Base-by-base conservation (phyloP, 1,140 invertebrate species). In the Idris sp. region DNA sequence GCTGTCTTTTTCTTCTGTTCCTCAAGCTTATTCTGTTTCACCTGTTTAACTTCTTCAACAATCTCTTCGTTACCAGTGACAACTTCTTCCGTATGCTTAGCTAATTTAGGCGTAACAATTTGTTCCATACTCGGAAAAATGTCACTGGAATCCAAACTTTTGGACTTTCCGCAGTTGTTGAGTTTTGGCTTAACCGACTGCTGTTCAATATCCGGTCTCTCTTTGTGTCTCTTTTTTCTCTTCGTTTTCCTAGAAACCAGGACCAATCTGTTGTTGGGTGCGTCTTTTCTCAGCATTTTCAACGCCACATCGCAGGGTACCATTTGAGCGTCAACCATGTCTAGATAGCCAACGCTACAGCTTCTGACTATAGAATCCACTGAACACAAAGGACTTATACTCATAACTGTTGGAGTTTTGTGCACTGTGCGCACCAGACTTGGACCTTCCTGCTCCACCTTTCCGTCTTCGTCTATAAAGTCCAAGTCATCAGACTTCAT, bases 261-360 rank as follows among this genome's bases (percentile, higher is more conserved):
- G 4, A 95, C 90, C 0, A 95, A 84, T 7, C 94, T 88, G 40
- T 94, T 93, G 40, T 90, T 89, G 0, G 93, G 93, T 0, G 91
- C 91, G 56, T 94, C 92, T 65, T 92, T 92, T 1, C 92, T 88
- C 6, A 94, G 81, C 74, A 93, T 91, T 0, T 89, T 89, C 8
- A 93, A 53, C 1, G 92, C 91, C n/a, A 93, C 91, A 58, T 93
- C 92, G 13, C 91, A 92, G 8, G 92, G 92, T 2, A 93, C 89
- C 61, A 93, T 89, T 58, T 91, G 91, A 0, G 91, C 90, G 74
- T 95, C 93, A 0, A 95, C 92, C 31, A 93, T 88, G 74, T 95
- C 94, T 49, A 96, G 86, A 77, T 95, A 95, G 0, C 94, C 94
- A 1, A 95, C 94, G 80, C 93, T 95, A 79, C 94, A 95, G 76